Conservation (phyloP, 2,113 vertebrate genomes). For the Corythornis vintsioides region DNA sequence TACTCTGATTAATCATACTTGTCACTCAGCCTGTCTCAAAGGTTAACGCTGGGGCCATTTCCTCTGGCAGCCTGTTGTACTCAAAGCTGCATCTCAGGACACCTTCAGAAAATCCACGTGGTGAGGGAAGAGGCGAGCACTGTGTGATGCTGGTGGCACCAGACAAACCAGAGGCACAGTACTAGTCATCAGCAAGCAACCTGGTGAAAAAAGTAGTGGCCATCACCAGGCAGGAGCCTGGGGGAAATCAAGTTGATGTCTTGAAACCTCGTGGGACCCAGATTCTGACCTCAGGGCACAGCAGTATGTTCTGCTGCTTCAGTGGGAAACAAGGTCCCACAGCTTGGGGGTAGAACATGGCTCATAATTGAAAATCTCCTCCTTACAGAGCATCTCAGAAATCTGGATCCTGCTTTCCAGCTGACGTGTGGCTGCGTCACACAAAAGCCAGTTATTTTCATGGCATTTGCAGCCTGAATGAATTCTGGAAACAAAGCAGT, state of each 20-base stretch:
- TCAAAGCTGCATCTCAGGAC: not conserved
- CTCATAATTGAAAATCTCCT: not conserved
- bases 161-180: not conserved
- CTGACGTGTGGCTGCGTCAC: not conserved
- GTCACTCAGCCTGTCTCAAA: not conserved
- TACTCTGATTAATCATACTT: not conserved
- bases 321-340: not conserved
- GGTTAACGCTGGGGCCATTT: not conserved
- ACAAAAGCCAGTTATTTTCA: not conserved
- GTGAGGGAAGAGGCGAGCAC: no score
- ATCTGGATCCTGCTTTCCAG: not conserved
- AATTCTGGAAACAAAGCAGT: constrained; percentile 11
- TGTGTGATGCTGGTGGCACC: not conserved
- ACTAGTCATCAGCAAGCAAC: not conserved
- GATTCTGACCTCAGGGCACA: not conserved
- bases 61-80: not conserved
- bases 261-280: not conserved
- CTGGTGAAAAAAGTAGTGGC: not conserved
- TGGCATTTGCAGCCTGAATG: not conserved
- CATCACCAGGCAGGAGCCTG: not conserved
- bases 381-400: not conserved
- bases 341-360: rapidly evolving
- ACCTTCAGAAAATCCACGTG: not conserved
- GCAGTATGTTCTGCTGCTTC: not conserved
- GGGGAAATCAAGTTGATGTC: not conserved